phyloP scores from a whole-genome alignment of 2,888 invertebrate genomes.

The Drosophila recens region DNA sequence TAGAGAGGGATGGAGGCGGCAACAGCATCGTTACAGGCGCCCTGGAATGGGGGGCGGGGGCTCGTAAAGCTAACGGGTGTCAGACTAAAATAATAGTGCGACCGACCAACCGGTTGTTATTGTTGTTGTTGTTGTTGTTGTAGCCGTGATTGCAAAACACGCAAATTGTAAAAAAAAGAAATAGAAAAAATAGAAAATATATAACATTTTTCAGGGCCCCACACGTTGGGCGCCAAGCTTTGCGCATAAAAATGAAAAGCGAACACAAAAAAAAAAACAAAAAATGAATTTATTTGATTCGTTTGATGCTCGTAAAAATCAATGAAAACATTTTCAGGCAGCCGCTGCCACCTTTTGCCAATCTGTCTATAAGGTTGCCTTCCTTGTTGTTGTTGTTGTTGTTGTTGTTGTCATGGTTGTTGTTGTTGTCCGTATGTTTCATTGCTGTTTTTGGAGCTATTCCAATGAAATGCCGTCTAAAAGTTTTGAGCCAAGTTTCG shows the following conservation, averaged over 20 bases:
- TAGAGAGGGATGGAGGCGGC: not conserved
- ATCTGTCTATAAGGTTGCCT: conserved; percentile 23
- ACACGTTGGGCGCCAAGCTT: conserved; percentile 43
- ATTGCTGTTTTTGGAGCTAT: conserved; percentile 42
- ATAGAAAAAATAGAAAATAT: conserved; percentile 2
- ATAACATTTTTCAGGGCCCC: conserved; percentile 15
- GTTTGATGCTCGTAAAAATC: conserved; percentile 78
- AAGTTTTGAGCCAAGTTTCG: conserved; percentile 72
- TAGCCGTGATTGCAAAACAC: conserved; percentile 55
- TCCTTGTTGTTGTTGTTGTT: conserved; percentile 1
- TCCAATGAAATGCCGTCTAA: conserved; percentile 74
- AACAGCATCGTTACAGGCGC: conserved; percentile 59
- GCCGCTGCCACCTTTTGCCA: conserved; percentile 59
- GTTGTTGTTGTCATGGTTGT: not conserved
- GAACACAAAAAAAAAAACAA: conserved; percentile 12
- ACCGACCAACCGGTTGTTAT: conserved; percentile 22
- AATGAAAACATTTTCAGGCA: conserved; percentile 73
- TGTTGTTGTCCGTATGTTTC: not conserved
- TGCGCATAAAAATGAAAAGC: conserved; percentile 38
- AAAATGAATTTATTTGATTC: conserved; percentile 73
- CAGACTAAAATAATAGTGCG: conserved; percentile 47
- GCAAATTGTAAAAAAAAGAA: conserved; percentile 36
- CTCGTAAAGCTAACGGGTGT: conserved; percentile 63
- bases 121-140: conserved; percentile 30
- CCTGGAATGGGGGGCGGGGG: conserved; percentile 19